A percentile compares a stretch with the other conserved stretches of the same genome.
These are phyloP conservation scores for Linnaemya vulpina DNA, from an alignment of 2,888 invertebrate genomes.

Conservation along the genomic window DNA sequence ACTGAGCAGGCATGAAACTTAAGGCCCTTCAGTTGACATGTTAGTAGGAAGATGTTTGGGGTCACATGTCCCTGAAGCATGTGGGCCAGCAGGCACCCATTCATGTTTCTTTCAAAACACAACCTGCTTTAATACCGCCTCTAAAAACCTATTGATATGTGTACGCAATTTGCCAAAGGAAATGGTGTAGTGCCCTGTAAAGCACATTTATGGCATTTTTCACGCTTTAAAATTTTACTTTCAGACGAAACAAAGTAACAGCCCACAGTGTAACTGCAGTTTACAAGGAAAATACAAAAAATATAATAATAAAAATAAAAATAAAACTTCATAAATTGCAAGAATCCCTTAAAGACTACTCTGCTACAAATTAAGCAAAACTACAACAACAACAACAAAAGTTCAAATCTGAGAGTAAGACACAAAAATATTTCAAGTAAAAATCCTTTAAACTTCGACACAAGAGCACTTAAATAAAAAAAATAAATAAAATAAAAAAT, in stretches of 20 bases:
- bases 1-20: too few relatives aligned
- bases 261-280: conserved; percentile 56
- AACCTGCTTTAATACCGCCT: not conserved
- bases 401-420: conserved; percentile 28
- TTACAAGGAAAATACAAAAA: conserved; percentile 17
- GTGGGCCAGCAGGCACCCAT: too few relatives aligned
- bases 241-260: conserved; percentile 53
- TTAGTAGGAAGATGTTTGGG: too few relatives aligned
- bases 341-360: conserved; percentile 40
- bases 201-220: conserved; percentile 61
- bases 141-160: not conserved
- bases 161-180: not conserved
- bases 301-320: too few relatives aligned
- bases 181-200: conserved; percentile 39
- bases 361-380: conserved; percentile 64
- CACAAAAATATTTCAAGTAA: conserved; percentile 16
- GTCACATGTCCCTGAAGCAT: too few relatives aligned
- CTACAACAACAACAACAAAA: conserved; percentile 60
- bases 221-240: conserved; percentile 60
- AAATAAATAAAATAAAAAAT: conserved; percentile 14
- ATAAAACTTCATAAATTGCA: conserved; percentile 19
- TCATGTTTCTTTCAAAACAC: not conserved
- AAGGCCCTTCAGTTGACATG: too few relatives aligned
- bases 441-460: conserved; percentile 65
- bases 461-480: conserved; percentile 55